Conservation (phyloP, 2,888 invertebrate genomes). For the Dryadula phaetusa region DNA sequence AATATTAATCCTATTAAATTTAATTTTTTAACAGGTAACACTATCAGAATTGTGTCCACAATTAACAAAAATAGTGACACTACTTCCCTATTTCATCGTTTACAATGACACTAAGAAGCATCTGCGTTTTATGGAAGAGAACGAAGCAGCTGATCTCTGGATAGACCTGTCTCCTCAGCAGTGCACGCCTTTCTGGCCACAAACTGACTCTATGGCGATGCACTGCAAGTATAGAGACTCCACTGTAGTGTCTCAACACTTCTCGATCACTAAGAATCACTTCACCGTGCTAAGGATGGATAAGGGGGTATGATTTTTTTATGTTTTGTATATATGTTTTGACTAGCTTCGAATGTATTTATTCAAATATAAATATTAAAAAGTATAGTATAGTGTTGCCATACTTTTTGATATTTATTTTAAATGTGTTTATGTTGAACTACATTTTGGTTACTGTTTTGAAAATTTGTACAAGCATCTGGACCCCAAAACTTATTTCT, state of each 20-base stretch:
- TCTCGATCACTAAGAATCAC: conserved; percentile 88
- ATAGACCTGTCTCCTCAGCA: conserved; percentile 88
- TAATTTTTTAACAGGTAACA: conserved; percentile 77
- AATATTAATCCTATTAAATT: no score
- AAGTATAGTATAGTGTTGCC: no score
- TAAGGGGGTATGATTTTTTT: conserved; percentile 87
- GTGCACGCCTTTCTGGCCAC: conserved; percentile 92
- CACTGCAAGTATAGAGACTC: conserved; percentile 91
- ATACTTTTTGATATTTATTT: no score
- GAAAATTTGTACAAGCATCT: no score
- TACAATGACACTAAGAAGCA: conserved; percentile 87
- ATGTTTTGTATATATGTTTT: not conserved
- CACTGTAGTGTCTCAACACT: conserved; percentile 90
- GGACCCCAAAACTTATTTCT: no score
- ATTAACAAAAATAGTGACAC: conserved; percentile 91
- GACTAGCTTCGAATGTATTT: not conserved
- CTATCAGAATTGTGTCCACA: conserved; percentile 89
- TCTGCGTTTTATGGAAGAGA: conserved; percentile 92
- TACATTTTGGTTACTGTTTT: no score
- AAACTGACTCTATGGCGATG: conserved; percentile 91
- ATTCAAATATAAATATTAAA: no score
- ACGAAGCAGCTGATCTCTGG: conserved; percentile 93
- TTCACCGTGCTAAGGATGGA: conserved; percentile 92
- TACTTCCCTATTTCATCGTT: conserved; percentile 91
- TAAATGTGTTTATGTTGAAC: no score